Evolutionary conservation across 2,113 vertebrate species (phyloP), one percentile per base, ranked within the genome.

Genomic region (Ascaphus truei): DNA sequence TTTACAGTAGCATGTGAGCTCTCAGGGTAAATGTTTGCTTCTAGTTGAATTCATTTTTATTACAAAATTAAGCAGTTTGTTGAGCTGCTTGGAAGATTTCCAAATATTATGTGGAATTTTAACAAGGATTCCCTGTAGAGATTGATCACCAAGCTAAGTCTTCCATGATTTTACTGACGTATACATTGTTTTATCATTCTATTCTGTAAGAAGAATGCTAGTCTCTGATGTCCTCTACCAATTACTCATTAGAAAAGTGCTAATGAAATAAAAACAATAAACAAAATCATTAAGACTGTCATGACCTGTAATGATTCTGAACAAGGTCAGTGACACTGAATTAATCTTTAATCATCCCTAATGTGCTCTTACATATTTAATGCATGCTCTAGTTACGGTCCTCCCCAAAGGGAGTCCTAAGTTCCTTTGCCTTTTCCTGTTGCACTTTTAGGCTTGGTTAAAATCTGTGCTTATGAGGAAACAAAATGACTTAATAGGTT

Each of bases 261-360:
- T 86, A 87, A 86, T 88, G 83, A 83, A 86, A 85, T 85, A 82
- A 85, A 88, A 88, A 83, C 72, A 81, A 74, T 83, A 85, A 84
- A 72, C 53, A 77, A 81, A 83, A 82, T 80, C 73, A 81, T 82
- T 85, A 80, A 83, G 74, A 71, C 61, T 85, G 73, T 81, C 73
- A 71, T 77, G 83, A 85, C 86, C 80, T 81, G 75, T 77, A 80
- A 76, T 62, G 68, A 85, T 83, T 72, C 53, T 29, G 76, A 56
- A 72, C 72, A 61, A 72, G 80, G 73, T 81, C 76, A 71, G 41
- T 82, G 71, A 81, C 77, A 81, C 60, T 77, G 77, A 84, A 85
- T 87, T 76, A 86, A 88, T 85, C 78, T 89, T 89, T 86, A 86
- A 89, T 89, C 80, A 78, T 77, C 55, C 61, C 77, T 82, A 86